Base-by-base conservation (phyloP, 2,797 vertebrate species). In the Poliocrania exsul region DNA sequence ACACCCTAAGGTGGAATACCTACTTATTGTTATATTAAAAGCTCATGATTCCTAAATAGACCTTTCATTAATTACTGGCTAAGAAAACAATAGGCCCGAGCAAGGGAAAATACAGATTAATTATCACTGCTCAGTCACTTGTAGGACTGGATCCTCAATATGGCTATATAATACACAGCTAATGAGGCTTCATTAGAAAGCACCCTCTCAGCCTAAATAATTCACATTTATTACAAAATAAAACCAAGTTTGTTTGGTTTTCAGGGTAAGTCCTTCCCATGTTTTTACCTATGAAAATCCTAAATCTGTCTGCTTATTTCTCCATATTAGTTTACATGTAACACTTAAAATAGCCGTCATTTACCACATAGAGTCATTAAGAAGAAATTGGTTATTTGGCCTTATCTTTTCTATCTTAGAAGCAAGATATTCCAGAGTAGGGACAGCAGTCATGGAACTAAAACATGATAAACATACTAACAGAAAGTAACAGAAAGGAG, bases 41-140 rank as follows among this genome's bases (percentile, higher is more conserved):
- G 28, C 53, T 92, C 26, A 5, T 57, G 50, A 77, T 72, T 89
- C 53, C 60, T 60, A 85, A 93, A 79, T 7, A 93, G 46, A 65
- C 38, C 28, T 82, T 92, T 77, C 79, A 60, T 89, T 86, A 96
- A 89, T 85, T 92, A 77, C 11, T 9, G n/a, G 71, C 64, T 46
- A 46, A 87, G 74, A 92, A 93, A 91, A 85, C 56, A 92, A 89
- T 51, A 70, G 77, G 62, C 51, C 73, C 2, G 3, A 92, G 71
- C 23, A 40, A 80, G 64, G 80, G 54, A 80, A 95, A 88, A 88
- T 50, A 37, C 23, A 56, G 72, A 93, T 64, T 72, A 92, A 92
- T 95, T 94, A 61, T 50, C 54, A 40, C 62, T 58, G 46, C 44
- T 93, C 82, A 42, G 67, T 56, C 78, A 65, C 31, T 35, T 18